Base-by-base conservation (phyloP, 92 coral and sea anemone genomes). In the Zoanthus sansibaricus region DNA sequence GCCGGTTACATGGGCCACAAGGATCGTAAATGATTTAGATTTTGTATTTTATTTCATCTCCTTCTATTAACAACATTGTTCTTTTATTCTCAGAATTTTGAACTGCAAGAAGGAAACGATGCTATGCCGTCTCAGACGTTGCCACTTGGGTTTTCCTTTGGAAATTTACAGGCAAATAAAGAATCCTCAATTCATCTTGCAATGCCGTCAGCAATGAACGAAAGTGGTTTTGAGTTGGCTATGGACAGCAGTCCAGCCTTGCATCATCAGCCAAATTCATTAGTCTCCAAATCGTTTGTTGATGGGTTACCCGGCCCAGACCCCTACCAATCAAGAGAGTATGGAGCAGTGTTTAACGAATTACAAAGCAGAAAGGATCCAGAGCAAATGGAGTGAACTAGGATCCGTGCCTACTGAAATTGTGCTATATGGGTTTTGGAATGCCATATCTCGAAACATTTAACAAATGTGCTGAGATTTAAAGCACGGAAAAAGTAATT, bases 71-170 rank as follows among this genome's bases (percentile, higher is more conserved):
- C 20, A 62, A 17, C 1, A 6, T 62, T 62, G 8, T 7, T 62
- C 69, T 62, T 18, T 69, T 69, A 7, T 37, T 44, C 21, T 45
- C 48, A 42, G 56, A 48, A 46, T 72, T 55, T 48, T n/a, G 77
- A 15, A 72, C 6, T 18, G 44, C 54, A 46, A 45, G 31, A 16
- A 15, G 54, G 21, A 3, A 37, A 44, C 12, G 77, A 42, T 2
- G 30, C 4, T 48, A 72, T 72, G 77, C 77, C 5, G 21, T 72
- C 77, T 72, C 25, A 46, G 77, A 72, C 16, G 16, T 72, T 72
- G 21, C 77, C 9, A 20, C 77, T 42, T 72, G 77, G 77, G 15
- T 72, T 72, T 11, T 45, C 77, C 54, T 72, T 42, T 48, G 25
- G 21, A 9, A 42, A 10, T 20, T 14, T 9, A 42, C 51, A 45